phyloP scores from a whole-genome alignment of 1,140 invertebrate genomes.

The Heliconius melpomene region DNA sequence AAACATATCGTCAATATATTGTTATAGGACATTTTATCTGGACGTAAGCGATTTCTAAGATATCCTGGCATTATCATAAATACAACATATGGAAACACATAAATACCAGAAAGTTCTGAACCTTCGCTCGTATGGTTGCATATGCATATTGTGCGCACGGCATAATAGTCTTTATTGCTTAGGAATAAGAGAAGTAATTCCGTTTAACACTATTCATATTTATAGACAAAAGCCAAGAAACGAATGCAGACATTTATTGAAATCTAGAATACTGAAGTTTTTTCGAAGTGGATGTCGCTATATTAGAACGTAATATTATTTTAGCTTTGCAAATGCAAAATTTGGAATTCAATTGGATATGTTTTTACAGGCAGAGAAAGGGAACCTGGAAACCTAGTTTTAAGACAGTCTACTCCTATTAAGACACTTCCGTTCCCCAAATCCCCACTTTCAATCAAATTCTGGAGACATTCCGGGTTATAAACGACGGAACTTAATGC shows the following conservation, averaged over 20 bases:
- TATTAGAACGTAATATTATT: neutral
- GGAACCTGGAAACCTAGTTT: too few relatives aligned
- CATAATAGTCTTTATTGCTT: conserved; percentile 23
- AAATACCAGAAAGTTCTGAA: conserved; percentile 49
- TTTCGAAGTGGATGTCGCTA: neutral
- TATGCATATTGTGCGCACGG: conserved; percentile 32
- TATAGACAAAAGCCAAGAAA: conserved; percentile 47
- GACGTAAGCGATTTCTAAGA: conserved; percentile 43
- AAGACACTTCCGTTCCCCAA: too few relatives aligned
- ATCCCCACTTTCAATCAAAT: too few relatives aligned
- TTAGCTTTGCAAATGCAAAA: neutral
- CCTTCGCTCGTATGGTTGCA: conserved; percentile 44
- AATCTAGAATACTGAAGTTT: conserved; percentile 36
- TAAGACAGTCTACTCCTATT: too few relatives aligned
- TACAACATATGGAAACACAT: conserved; percentile 59
- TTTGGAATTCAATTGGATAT: too few relatives aligned
- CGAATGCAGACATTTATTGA: conserved; percentile 50
- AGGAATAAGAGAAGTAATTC: conserved; percentile 33
- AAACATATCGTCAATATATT: conserved; percentile 33
- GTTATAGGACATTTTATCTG: conserved; percentile 38
- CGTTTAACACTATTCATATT: conserved; percentile 9
- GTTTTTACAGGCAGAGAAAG: too few relatives aligned
- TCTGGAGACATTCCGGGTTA: too few relatives aligned
- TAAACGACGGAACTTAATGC: too few relatives aligned
- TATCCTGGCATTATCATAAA: conserved; percentile 48